Evolutionary conservation across 2,888 invertebrate genomes (phyloP).

Genomic region (Drosophila longiperda): DNA sequence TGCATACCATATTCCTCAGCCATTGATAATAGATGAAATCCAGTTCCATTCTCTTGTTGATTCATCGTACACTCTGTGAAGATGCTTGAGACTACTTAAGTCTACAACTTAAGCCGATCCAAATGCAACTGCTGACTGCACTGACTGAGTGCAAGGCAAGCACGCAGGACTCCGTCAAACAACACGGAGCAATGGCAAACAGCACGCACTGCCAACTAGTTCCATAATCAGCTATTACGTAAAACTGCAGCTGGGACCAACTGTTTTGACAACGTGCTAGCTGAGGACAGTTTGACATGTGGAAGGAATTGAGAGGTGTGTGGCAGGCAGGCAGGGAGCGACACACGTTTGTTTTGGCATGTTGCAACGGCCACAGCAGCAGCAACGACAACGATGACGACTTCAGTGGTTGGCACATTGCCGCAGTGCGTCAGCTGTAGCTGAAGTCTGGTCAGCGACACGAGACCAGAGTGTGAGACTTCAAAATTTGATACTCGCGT

Average conservation of each 20-base stretch:
- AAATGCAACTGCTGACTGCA: slow-evolving; percentile 18
- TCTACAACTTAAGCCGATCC: not conserved
- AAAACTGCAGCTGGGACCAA: slow-evolving; percentile 55
- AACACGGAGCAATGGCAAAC: slow-evolving; percentile 7
- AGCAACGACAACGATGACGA: slow-evolving; percentile 19
- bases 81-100: slow-evolving; percentile 25
- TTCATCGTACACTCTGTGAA: slow-evolving; percentile 10
- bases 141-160: slow-evolving; percentile 22
- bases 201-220: slow-evolving; percentile 46
- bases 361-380: slow-evolving; percentile 23
- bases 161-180: slow-evolving; percentile 5
- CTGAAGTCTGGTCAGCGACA: slow-evolving; percentile 55
- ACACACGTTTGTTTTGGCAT: slow-evolving; percentile 55
- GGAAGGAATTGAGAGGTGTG: not conserved
- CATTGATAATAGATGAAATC: not conserved
- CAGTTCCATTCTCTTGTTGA: not conserved
- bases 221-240: slow-evolving; percentile 60
- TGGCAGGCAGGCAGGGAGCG: not conserved
- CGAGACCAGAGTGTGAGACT: slow-evolving; percentile 28
- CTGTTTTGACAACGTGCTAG: slow-evolving; percentile 51
- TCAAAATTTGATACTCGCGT: slow-evolving; percentile 61
- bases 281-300: slow-evolving; percentile 6
- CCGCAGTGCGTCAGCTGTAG: slow-evolving; percentile 63
- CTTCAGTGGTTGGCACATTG: slow-evolving; percentile 48
- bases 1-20: not conserved